A percentile compares a stretch with the other conserved stretches of the same genome.
Conservation (phyloP, 1,140 invertebrate species). For the Hycleus cichorii region DNA sequence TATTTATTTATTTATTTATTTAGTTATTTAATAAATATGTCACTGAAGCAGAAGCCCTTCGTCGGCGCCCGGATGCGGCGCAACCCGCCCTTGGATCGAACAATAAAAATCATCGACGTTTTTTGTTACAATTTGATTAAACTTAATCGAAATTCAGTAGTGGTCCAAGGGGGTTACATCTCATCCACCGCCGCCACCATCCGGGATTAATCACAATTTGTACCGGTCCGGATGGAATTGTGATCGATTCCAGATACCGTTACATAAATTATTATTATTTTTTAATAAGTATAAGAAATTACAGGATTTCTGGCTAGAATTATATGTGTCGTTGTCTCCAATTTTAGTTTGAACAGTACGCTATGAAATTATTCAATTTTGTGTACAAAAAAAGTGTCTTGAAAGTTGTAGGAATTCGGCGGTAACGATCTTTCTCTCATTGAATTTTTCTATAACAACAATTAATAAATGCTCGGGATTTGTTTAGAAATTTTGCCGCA, state of each 20-base stretch:
- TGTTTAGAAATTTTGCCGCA: neutral
- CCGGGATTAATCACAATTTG: too few species aligned
- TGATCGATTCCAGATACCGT: neutral
- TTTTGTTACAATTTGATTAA: too few species aligned
- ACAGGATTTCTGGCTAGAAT: conserved; percentile 23
- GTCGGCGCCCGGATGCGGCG: neutral
- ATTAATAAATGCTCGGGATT: too few species aligned
- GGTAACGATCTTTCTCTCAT: neutral
- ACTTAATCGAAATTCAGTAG: too few species aligned
- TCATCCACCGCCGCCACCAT: too few species aligned
- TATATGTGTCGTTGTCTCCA: conserved; percentile 41
- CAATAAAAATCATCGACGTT: neutral
- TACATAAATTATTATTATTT: neutral
- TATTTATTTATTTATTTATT: conserved; percentile 10
- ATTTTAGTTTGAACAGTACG: conserved; percentile 22
- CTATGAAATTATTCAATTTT: too few species aligned
- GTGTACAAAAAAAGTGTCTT: conserved; percentile 20
- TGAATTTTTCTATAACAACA: too few species aligned
- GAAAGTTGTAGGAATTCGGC: conserved; percentile 20
- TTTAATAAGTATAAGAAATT: conserved; percentile 16
- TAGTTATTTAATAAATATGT: conserved; percentile 16
- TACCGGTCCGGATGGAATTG: too few species aligned
- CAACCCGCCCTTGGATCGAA: neutral
- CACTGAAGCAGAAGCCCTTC: conserved; percentile 32
- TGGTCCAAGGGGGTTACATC: too few species aligned